phyloP scores from a whole-genome alignment of 2,797 vertebrate genomes.

The Phalloptychus januarius region DNA sequence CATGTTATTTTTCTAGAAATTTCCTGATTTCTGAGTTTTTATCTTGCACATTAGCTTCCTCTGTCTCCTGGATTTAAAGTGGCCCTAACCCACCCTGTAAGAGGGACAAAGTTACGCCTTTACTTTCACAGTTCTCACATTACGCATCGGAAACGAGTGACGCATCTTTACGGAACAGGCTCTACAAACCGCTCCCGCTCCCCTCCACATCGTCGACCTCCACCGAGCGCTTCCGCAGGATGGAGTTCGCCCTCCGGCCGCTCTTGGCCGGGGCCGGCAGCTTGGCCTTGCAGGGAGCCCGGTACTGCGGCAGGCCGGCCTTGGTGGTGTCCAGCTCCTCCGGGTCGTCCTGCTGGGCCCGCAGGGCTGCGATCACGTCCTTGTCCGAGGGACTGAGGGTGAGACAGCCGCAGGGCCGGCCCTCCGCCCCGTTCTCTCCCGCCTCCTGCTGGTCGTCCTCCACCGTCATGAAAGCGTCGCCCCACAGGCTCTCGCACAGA shows the following conservation, averaged over 20 bases:
- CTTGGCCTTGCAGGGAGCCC: slow-evolving; percentile 69
- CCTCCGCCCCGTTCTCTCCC: slow-evolving; percentile 33
- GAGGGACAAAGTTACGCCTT: slow-evolving; percentile 45
- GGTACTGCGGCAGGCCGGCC: slow-evolving; percentile 74
- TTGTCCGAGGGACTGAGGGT: slow-evolving; percentile 78
- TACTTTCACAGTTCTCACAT: slow-evolving; percentile 26
- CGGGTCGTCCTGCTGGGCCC: slow-evolving; percentile 75
- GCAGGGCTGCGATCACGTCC: slow-evolving; percentile 78
- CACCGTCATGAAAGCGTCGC: slow-evolving; percentile 77
- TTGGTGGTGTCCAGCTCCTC: slow-evolving; percentile 84
- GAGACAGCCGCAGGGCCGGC: slow-evolving; percentile 81
- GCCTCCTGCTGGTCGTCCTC: slow-evolving; percentile 74
- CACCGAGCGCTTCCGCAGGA: slow-evolving; percentile 74
- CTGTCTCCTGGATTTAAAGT: no score
- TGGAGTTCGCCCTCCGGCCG: slow-evolving; percentile 53
- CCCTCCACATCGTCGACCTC: slow-evolving; percentile 77
- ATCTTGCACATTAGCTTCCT: no score
- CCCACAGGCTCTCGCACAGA: slow-evolving; percentile 85
- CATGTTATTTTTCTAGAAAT: no score
- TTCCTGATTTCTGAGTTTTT: no score
- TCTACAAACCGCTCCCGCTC: slow-evolving; percentile 86
- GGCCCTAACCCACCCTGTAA: no score
- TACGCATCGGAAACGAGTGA: slow-evolving; percentile 46
- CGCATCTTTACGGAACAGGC: slow-evolving; percentile 20
- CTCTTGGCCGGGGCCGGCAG: slow-evolving; percentile 54